A percentile compares a stretch with the other conserved stretches of the same genome.
phyloP scores from a whole-genome alignment of 1,140 invertebrate genomes.

The Phocides pigmalion region DNA sequence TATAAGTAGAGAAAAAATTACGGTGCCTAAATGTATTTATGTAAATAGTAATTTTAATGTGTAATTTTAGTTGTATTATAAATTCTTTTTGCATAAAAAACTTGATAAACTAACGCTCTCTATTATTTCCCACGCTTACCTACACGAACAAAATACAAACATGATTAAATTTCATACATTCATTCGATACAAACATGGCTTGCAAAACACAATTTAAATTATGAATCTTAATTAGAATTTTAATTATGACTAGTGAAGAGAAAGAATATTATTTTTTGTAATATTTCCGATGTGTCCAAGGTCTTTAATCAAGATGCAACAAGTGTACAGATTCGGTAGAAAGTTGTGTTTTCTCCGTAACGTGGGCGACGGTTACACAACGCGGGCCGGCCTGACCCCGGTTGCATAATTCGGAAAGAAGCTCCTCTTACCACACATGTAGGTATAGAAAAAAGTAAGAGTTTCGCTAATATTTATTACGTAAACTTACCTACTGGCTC shows the following conservation, averaged over 20 bases:
- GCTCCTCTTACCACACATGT: slow-evolving; percentile 67
- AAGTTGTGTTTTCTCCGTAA: slow-evolving; percentile 70
- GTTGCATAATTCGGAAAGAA: slow-evolving; percentile 71
- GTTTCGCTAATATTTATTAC: slow-evolving; percentile 72
- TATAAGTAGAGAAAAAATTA: slow-evolving; percentile 82
- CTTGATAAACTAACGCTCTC: slow-evolving; percentile 68
- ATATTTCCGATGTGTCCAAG: slow-evolving; percentile 23
- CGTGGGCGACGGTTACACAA: slow-evolving; percentile 66
- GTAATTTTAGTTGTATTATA: slow-evolving; percentile 82
- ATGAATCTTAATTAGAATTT: slow-evolving; percentile 34
- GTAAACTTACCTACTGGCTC: slow-evolving; percentile 62
- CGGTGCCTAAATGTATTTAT: slow-evolving; percentile 84
- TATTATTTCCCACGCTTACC: slow-evolving; percentile 45
- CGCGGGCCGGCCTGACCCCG: slow-evolving; percentile 61
- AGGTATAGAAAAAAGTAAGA: slow-evolving; percentile 70
- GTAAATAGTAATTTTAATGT: slow-evolving; percentile 84
- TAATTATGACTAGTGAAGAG: slow-evolving; percentile 11
- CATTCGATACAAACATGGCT: slow-evolving; percentile 16
- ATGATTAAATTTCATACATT: slow-evolving; percentile 24
- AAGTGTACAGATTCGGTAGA: slow-evolving; percentile 66
- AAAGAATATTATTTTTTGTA: slow-evolving; percentile 18
- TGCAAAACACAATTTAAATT: slow-evolving; percentile 26
- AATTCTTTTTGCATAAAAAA: slow-evolving; percentile 83
- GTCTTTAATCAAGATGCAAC: slow-evolving; percentile 42
- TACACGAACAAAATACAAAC: slow-evolving; percentile 17